These are phyloP conservation scores for Myotis vivesi DNA, from an alignment of 2,797 vertebrate genomes.

Conservation along the genomic window DNA sequence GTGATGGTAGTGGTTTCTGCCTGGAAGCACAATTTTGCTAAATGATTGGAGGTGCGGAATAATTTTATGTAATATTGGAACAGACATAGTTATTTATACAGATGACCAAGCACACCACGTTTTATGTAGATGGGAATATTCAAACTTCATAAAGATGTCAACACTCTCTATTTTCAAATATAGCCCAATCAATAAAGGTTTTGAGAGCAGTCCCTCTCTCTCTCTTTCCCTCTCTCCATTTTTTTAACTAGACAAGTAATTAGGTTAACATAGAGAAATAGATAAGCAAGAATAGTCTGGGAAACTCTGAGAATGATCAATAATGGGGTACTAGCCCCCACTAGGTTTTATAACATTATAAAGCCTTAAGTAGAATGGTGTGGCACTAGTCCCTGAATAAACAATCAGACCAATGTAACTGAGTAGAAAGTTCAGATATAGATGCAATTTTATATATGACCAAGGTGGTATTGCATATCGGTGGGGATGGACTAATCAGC, in stretches of 20 bases:
- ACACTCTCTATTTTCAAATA: not conserved
- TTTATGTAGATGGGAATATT: not conserved
- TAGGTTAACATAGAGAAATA: not conserved
- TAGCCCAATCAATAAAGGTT: not conserved
- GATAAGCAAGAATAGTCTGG: not conserved
- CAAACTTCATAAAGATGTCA: not conserved
- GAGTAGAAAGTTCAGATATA: not conserved
- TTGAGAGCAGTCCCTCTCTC: not conserved
- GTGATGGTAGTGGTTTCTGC: not conserved
- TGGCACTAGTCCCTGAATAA: not conserved
- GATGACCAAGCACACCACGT: not conserved
- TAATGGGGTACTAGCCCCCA: not conserved
- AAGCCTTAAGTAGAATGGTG: not conserved
- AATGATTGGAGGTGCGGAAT: not conserved
- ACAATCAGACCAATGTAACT: not conserved
- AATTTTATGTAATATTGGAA: not conserved
- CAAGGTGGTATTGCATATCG: not conserved
- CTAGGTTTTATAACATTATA: not conserved
- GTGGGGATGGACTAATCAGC: not conserved
- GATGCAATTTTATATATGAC: not conserved
- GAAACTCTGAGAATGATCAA: not conserved
- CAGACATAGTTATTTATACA: not conserved
- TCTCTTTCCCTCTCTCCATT: not conserved
- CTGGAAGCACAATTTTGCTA: not conserved
- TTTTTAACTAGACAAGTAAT: not conserved